A percentile compares a stretch with the other conserved stretches of the same genome.
Conservation (phyloP, 2,113 vertebrate species). For the Dipodomys spectabilis region DNA sequence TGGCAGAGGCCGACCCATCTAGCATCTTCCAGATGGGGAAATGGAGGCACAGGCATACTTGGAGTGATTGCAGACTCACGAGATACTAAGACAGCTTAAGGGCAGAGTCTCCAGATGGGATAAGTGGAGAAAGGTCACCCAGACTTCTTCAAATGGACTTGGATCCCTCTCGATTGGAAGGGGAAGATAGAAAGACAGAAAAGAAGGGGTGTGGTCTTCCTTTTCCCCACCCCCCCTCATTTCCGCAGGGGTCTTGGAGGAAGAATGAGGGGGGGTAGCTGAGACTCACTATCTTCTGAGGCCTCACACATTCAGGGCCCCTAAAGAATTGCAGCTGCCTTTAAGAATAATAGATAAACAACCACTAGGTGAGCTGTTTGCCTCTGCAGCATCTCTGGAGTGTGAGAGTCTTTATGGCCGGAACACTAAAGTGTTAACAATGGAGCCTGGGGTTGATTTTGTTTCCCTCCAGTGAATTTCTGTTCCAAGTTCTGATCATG, state of each 20-base stretch:
- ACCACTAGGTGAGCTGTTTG: neutral
- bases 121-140: neutral
- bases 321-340: neutral
- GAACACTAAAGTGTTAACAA: constrained; percentile 40
- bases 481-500: constrained; percentile 41
- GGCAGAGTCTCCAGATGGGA: neutral
- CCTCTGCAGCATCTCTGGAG: neutral
- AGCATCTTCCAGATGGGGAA: constrained; percentile 77
- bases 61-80: neutral
- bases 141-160: neutral
- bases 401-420: neutral
- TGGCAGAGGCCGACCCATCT: constrained; percentile 65
- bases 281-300: neutral
- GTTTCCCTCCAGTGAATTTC: constrained; percentile 27
- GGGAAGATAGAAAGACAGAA: neutral
- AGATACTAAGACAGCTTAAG: neutral
- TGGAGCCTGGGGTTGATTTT: neutral
- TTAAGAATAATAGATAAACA: neutral
- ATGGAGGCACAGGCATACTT: constrained; percentile 66
- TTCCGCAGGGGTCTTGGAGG: neutral
- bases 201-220: neutral
- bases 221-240: neutral
- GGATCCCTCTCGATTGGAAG: neutral
- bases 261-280: neutral
- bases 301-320: neutral